Percentiles rank a stretch among this genome's conserved stretches.
Evolutionary conservation across 2,797 vertebrate species (phyloP).

Genomic region (Pseudomugil gertrudae): DNA sequence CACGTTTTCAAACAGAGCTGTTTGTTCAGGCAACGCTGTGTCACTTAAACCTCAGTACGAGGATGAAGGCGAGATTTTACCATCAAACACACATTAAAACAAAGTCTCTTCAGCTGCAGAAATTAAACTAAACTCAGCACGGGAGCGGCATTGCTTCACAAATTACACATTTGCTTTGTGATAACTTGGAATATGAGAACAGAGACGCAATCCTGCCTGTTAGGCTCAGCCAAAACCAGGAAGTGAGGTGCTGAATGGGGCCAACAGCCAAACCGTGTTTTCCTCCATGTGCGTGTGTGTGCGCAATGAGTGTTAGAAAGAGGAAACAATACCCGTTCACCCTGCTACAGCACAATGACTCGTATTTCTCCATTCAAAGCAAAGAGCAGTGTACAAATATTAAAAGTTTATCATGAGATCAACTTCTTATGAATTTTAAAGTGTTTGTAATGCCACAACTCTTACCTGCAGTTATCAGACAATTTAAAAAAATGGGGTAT

Average conservation of each 20-base stretch:
- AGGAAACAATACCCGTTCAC: constrained; percentile 76
- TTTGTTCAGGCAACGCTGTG: constrained; percentile 14
- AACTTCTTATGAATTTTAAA: constrained; percentile 14
- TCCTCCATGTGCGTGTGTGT: constrained; percentile 20
- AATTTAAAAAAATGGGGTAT: neutral
- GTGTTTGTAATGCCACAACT: constrained; percentile 12
- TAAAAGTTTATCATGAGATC: constrained; percentile 5
- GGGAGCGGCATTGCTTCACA: constrained; percentile 58
- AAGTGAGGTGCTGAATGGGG: constrained; percentile 71
- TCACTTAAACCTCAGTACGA: neutral
- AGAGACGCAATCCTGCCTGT: constrained; percentile 62
- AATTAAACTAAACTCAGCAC: constrained; percentile 20
- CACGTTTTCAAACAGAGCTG: constrained; percentile 35
- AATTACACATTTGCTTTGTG: constrained; percentile 68
- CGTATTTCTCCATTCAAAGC: constrained; percentile 49
- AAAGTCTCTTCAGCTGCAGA: neutral
- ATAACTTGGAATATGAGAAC: constrained; percentile 73
- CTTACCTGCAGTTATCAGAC: neutral
- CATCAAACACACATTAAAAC: neutral
- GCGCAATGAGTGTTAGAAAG: constrained; percentile 63
- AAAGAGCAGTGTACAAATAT: constrained; percentile 25
- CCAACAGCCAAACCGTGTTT: constrained; percentile 68
- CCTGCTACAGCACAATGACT: constrained; percentile 55
- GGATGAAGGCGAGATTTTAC: constrained; percentile 3
- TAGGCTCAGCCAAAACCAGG: constrained; percentile 68